phyloP scores from a whole-genome alignment of 2,797 vertebrate genomes.

The Malacoctenus gilli region DNA sequence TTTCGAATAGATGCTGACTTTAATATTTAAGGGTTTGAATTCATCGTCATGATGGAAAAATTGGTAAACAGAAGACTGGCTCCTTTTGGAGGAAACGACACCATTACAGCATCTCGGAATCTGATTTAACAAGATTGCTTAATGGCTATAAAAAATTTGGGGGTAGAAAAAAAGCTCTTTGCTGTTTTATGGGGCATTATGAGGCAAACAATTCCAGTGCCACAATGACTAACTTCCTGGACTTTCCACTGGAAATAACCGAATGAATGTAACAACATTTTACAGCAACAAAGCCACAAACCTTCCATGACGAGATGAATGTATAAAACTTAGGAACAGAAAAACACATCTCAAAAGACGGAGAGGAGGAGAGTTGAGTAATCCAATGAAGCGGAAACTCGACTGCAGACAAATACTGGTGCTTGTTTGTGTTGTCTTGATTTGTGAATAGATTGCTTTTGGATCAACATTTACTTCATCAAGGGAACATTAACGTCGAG shows the following conservation, averaged over 20 bases:
- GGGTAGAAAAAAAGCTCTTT: background rate
- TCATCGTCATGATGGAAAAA: no score
- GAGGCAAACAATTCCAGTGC: background rate
- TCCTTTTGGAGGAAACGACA: no score
- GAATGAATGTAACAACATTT: background rate
- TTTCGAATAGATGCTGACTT: background rate
- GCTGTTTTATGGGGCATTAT: background rate
- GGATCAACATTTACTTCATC: background rate
- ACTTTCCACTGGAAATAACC: background rate
- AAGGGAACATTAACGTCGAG: no score
- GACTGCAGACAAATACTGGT: background rate
- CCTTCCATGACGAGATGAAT: background rate
- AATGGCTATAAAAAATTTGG: background rate
- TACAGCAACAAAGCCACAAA: background rate
- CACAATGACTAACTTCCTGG: background rate
- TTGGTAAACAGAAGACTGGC: background rate
- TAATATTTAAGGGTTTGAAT: no score
- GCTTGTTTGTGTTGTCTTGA: background rate
- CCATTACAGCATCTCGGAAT: background rate
- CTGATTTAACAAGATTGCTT: background rate
- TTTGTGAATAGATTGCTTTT: background rate
- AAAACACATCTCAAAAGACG: background rate
- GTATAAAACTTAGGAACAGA: background rate
- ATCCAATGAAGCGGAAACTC: no score
- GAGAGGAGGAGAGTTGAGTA: no score